Base-by-base conservation (phyloP, 92 coral and sea anemone species). In the Zoanthus sociatus region DNA sequence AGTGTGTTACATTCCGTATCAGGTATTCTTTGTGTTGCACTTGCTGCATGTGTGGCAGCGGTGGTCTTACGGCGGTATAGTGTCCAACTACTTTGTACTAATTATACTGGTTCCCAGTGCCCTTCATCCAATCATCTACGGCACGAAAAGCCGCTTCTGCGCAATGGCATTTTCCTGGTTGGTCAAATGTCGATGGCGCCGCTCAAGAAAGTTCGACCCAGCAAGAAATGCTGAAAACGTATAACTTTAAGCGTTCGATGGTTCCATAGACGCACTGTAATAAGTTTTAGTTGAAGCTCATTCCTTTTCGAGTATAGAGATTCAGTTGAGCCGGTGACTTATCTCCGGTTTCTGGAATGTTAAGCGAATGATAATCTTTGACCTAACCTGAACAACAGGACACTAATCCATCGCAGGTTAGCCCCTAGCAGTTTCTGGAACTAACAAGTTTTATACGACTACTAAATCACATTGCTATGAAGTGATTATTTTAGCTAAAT, bases 81-180 rank as follows among this genome's bases (percentile, higher is more conserved):
- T 21, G 7, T 14, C 61, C 30, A 44, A 17, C 60, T 81, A 81
- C 85, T 66, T 81, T 9, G 15, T 81, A 3, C 17, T 81, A 18
- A 42, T 81, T 46, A 9, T 67, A 14, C 44, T 45, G 17, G 31
- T 81, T 4, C 75, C 85, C 7, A 66, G 75, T n/a, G 85, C 76
- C 6, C 85, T 81, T 67, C 85, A 81, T 47, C 85, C 85, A 21
- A 81, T 81, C 10, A 81, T 81, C 26, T 81, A 81, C 45, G 85
- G 85, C 16, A 81, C 85, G 37, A 81, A 81, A 48, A 81, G 85
- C 73, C 85, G 85, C 4, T 66, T 67, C 33, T 81, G 85, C 75
- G 85, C 85, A 3, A 5, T 81, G 45, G 85, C 85, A 44, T 81
- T 81, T 46, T 81, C 85, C 14, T 63, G 85, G 74, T 66, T 81